Percentiles rank a stretch among this genome's conserved stretches.
These are phyloP conservation scores for Bubo scandiacus DNA, from an alignment of 2,113 vertebrate genomes.

Conservation along the genomic window DNA sequence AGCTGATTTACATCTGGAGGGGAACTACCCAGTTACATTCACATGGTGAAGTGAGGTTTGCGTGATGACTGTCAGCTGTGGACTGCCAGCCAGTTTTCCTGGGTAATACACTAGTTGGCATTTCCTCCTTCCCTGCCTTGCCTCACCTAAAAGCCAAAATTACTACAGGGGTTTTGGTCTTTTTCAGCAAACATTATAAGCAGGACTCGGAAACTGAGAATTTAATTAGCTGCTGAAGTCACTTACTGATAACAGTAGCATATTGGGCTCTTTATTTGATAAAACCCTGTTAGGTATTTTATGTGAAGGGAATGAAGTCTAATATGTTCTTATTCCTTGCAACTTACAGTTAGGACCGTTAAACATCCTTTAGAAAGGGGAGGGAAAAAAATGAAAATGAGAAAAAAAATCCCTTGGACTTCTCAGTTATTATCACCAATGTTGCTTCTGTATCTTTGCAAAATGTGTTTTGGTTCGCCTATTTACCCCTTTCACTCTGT, in stretches of 20 bases:
- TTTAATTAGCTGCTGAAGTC: slow-evolving; percentile 68
- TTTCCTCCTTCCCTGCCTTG: neutral
- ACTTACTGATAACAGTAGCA: slow-evolving; percentile 56
- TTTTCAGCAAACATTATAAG: slow-evolving; percentile 53
- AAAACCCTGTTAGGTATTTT: slow-evolving; percentile 55
- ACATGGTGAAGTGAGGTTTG: neutral
- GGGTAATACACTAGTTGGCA: neutral
- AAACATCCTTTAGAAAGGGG: neutral
- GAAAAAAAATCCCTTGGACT: neutral
- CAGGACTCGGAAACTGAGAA: slow-evolving; percentile 51
- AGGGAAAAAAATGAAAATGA: neutral
- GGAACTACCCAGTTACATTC: neutral
- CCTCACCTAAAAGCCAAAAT: slow-evolving; percentile 14
- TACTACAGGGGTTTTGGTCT: slow-evolving; percentile 31
- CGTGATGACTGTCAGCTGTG: neutral
- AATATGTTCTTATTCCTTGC: slow-evolving; percentile 33
- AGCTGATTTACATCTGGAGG: neutral
- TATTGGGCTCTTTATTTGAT: slow-evolving; percentile 67
- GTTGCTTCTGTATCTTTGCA: neutral
- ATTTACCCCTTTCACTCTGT: neutral
- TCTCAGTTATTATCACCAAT: neutral
- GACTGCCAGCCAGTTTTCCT: neutral
- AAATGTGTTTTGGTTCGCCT: neutral
- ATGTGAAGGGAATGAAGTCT: slow-evolving; percentile 52
- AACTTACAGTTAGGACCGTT: neutral